Conservation (phyloP, 2,797 vertebrate species). For the Lacerta viridis region DNA sequence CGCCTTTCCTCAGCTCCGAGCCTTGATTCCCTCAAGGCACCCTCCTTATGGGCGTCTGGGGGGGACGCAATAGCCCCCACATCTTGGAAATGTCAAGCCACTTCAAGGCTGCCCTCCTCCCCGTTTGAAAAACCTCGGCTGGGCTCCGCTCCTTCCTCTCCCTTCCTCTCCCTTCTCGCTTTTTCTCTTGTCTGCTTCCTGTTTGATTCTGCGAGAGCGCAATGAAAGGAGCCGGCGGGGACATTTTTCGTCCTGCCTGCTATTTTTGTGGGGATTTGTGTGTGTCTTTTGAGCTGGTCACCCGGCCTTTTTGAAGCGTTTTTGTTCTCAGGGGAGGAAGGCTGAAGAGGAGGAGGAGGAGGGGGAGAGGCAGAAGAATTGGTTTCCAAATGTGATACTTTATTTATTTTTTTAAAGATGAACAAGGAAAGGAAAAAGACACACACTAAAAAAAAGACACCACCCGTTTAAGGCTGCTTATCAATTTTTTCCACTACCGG, state of each 20-base stretch:
- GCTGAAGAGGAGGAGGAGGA: neutral
- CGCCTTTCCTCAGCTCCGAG: neutral
- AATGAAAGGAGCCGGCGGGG: neutral
- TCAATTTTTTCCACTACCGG: slow-evolving; percentile 80
- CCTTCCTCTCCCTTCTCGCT: slow-evolving; percentile 59
- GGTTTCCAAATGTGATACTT: slow-evolving; percentile 52
- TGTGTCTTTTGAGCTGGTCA: neutral
- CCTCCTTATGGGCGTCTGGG: slow-evolving; percentile 47
- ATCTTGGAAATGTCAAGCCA: slow-evolving; percentile 58
- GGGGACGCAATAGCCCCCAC: slow-evolving; percentile 50
- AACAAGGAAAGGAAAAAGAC: neutral
- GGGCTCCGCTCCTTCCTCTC: slow-evolving; percentile 69
- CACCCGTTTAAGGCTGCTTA: neutral
- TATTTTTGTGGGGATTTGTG: neutral
- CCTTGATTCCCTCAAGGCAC: neutral
- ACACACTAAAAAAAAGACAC: neutral
- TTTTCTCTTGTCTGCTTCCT: slow-evolving; percentile 73
- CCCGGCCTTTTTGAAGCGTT: slow-evolving; percentile 61
- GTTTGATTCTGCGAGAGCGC: slow-evolving; percentile 60
- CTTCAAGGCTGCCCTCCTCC: slow-evolving; percentile 47
- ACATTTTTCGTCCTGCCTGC: neutral
- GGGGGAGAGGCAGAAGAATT: neutral
- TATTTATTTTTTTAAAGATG: neutral
- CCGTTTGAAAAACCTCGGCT: slow-evolving; percentile 74
- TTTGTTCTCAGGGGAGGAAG: slow-evolving; percentile 36